Percentiles rank a stretch among this genome's conserved stretches.
phyloP scores from a whole-genome alignment of 2,113 vertebrate species.

The Tor tambroides region DNA sequence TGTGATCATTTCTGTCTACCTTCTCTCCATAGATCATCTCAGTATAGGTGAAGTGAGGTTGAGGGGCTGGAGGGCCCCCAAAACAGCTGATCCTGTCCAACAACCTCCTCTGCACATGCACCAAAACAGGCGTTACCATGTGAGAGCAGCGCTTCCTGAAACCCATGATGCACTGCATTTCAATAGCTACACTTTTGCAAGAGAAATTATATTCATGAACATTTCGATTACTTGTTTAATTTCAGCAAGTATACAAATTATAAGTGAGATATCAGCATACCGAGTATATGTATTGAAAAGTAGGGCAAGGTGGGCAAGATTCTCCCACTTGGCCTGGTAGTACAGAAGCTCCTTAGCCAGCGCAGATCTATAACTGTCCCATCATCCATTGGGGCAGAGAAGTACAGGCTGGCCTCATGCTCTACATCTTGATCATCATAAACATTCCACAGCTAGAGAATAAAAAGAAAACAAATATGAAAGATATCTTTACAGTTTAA shows the following conservation, averaged over 20 bases:
- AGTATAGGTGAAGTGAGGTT: constrained; percentile 75
- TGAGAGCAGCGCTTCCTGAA: constrained; percentile 85
- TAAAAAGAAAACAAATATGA: constrained; percentile 65
- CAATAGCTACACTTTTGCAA: background rate
- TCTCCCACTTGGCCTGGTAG: constrained; percentile 86
- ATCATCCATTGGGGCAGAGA: constrained; percentile 81
- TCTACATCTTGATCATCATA: constrained; percentile 76
- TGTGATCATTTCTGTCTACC: constrained; percentile 69
- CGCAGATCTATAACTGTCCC: constrained; percentile 82
- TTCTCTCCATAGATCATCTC: constrained; percentile 68
- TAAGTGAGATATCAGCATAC: background rate
- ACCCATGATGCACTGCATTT: constrained; percentile 18
- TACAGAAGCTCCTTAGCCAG: constrained; percentile 85
- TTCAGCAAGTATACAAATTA: background rate
- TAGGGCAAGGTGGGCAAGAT: constrained; percentile 84
- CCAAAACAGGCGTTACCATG: constrained; percentile 82
- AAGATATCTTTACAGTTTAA: background rate
- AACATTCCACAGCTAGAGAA: constrained; percentile 79
- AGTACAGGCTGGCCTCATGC: constrained; percentile 80
- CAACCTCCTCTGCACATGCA: constrained; percentile 87
- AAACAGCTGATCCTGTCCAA: constrained; percentile 74
- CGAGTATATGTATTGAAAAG: constrained; percentile 85
- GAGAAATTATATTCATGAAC: background rate
- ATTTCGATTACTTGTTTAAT: background rate
- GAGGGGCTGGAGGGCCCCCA: constrained; percentile 67